Evolutionary conservation across 23 tunicate species (phyloP).

Genomic region (Diplosoma virens): DNA sequence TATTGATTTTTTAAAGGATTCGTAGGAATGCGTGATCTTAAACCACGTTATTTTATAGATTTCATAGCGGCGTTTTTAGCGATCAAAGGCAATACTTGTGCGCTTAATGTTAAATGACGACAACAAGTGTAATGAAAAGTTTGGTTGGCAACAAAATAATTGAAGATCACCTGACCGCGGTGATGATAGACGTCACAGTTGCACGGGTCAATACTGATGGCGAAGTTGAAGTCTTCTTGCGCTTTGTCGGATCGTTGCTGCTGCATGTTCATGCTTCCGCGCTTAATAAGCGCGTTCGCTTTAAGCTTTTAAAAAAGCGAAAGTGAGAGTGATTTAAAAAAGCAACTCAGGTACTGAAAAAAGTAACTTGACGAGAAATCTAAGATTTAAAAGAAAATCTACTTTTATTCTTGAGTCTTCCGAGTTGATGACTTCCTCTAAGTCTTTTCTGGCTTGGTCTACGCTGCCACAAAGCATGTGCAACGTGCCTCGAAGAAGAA

Average conservation of each 20-base stretch:
- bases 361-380: too few relatives aligned
- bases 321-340: too few relatives aligned
- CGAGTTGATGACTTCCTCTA: conserved; percentile 52
- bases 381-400: too few relatives aligned
- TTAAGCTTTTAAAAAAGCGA: conserved; percentile 53
- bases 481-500: conserved; percentile 65
- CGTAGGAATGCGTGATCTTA: too few relatives aligned
- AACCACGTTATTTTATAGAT: too few relatives aligned
- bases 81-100: too few relatives aligned
- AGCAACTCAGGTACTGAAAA: too few relatives aligned
- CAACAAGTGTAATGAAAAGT: too few relatives aligned
- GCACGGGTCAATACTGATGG: conserved; percentile 60
- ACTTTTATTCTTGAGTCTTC: conserved; percentile 57
- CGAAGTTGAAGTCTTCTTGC: conserved; percentile 50
- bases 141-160: too few relatives aligned
- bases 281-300: conserved; percentile 83
- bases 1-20: too few relatives aligned
- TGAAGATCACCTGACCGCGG: conserved; percentile 87
- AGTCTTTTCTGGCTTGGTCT: conserved; percentile 36
- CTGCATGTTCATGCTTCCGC: conserved; percentile 88
- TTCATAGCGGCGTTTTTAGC: too few relatives aligned
- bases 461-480: conserved; percentile 47
- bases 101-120: too few relatives aligned
- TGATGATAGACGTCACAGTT: conserved; percentile 86
- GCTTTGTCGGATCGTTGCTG: conserved; percentile 61